Evolutionary conservation across 1,140 invertebrate species (phyloP), one percentile per base, ranked within the genome.

Genomic region (Limonius californicus): DNA sequence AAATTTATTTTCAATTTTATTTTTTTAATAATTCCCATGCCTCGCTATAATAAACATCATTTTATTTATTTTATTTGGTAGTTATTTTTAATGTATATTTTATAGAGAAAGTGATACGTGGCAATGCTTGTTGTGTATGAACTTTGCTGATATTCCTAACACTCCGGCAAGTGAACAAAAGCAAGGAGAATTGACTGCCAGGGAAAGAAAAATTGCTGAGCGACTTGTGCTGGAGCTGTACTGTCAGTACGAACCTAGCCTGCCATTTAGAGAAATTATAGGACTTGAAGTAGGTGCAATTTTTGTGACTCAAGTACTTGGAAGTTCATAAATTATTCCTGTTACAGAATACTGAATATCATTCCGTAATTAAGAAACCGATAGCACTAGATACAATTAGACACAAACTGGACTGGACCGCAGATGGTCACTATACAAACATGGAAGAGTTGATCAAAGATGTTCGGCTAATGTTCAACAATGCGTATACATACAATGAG

Each of bases 51-150:
- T n/a, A n/a, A n/a, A n/a, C n/a, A 32, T 32, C 27, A 32, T 32
- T 32, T 32, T 32, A 11, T 32, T 32, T 32, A 32, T 32, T 32
- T 32, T 6, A 32, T n/a, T n/a, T n/a, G n/a, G n/a, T n/a, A n/a
- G n/a, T n/a, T n/a, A n/a, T n/a, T n/a, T n/a, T n/a, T n/a, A n/a
- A n/a, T n/a, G 11, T 32, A 12, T 39, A 39, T 39, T 14, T 76
- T 80, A 57, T 73, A 91, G 88, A 68, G 91, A 92, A 76, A 88
- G 87, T 62, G 92, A 94, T 75, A 89, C 89, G 15, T 97, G 93
- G 92, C 90, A 92, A 71, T 97, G 93, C 78, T 84, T 93, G 70
- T 79, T 95, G 54, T 95, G 93, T 82, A 88, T 87, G 55, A 89
- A 91, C 79, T 85, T 91, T 66, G 82, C 87, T 47, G 87, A 89